These are phyloP conservation scores for Balaeniceps rex DNA, from an alignment of 2,113 vertebrate species.

Conservation along the genomic window DNA sequence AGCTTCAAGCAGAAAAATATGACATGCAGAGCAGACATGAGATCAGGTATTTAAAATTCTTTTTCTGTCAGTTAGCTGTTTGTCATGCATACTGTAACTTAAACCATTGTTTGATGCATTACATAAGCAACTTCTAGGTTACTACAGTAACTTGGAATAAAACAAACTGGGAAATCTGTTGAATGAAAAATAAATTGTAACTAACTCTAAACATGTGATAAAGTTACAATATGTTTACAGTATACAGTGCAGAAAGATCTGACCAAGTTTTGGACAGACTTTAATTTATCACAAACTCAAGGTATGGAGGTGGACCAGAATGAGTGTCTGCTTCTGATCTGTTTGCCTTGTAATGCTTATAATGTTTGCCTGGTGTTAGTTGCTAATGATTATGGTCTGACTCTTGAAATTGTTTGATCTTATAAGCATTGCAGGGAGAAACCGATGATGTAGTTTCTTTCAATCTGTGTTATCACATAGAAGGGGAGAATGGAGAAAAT, in stretches of 20 bases:
- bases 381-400: neutral
- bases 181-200: neutral
- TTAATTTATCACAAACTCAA: neutral
- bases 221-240: neutral
- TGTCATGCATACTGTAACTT: neutral
- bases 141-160: neutral
- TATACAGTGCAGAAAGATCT: neutral
- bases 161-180: neutral
- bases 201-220: neutral
- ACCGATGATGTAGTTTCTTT: rapidly evolving
- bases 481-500: neutral
- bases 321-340: neutral
- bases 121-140: neutral
- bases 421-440: neutral
- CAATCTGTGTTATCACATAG: neutral
- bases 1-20: slow-evolving; percentile 91
- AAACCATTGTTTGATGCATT: neutral
- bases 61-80: neutral
- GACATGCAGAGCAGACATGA: slow-evolving; percentile 89
- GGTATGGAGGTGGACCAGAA: neutral
- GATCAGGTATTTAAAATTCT: slow-evolving; percentile 76
- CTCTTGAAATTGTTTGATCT: neutral
- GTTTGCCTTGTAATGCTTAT: neutral
- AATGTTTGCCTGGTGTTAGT: neutral
- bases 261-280: neutral